Conservation (phyloP, 2,113 vertebrate species). For the Oryctolagus cuniculus region mOryCun1.1 NC_091433.1:6112001-6112500, state of each 20-base stretch:
- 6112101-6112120: neutral
- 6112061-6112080: neutral
- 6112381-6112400: neutral
- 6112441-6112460: neutral
- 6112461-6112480: accelerated
- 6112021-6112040: constrained; percentile 30
- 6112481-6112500: neutral
- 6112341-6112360: neutral
- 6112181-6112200: neutral
- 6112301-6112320: neutral
- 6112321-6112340: neutral
- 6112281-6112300: neutral
- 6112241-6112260: neutral
- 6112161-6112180: neutral
- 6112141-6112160: neutral
- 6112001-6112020: constrained; percentile 33
- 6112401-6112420: neutral
- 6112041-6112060: constrained; percentile 36
- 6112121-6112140: neutral
- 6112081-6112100: neutral
- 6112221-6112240: neutral
- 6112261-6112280: neutral
- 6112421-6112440: neutral
- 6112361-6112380: neutral
- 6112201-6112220: no score